Percentiles rank a stretch among this genome's conserved stretches.
phyloP scores from a whole-genome alignment of 2,888 invertebrate genomes.

The Catonia carolina region DNA sequence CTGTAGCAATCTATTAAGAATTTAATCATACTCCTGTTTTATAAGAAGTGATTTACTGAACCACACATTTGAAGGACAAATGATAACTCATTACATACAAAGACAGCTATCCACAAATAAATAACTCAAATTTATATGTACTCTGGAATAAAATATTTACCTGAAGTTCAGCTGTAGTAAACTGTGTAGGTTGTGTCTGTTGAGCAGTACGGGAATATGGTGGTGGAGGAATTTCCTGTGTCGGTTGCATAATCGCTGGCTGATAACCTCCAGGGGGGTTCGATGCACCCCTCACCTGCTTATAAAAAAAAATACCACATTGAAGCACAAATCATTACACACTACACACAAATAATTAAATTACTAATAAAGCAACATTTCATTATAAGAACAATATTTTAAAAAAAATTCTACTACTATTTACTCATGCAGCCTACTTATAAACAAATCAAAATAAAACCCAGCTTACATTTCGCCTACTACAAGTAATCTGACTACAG shows the following conservation, averaged over 20 bases:
- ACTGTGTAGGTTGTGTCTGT: constrained; percentile 50
- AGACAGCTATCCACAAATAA: too few relatives aligned
- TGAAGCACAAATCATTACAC: background rate
- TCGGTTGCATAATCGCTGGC: constrained; percentile 77
- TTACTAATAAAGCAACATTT: background rate
- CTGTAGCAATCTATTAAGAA: too few relatives aligned
- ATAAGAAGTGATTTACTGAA: too few relatives aligned
- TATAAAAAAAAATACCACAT: constrained; percentile 15
- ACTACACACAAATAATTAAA: background rate
- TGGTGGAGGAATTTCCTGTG: constrained; percentile 51
- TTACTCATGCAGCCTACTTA: too few relatives aligned
- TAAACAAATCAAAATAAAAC: too few relatives aligned
- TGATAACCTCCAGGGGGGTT: constrained; percentile 44
- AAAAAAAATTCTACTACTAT: too few relatives aligned
- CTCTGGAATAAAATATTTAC: constrained; percentile 45
- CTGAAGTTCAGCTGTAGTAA: constrained; percentile 64
- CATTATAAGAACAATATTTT: background rate
- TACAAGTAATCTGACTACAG: too few relatives aligned
- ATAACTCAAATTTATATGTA: too few relatives aligned
- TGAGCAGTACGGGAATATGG: constrained; percentile 59
- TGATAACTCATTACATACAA: too few relatives aligned
- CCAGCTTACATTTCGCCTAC: too few relatives aligned
- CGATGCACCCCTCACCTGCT: constrained; percentile 45
- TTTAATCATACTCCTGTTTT: too few relatives aligned
- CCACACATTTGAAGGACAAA: too few relatives aligned